Evolutionary conservation across 2,113 vertebrate genomes (phyloP), one percentile per base, ranked within the genome.

Genomic region (Columba janthina): DNA sequence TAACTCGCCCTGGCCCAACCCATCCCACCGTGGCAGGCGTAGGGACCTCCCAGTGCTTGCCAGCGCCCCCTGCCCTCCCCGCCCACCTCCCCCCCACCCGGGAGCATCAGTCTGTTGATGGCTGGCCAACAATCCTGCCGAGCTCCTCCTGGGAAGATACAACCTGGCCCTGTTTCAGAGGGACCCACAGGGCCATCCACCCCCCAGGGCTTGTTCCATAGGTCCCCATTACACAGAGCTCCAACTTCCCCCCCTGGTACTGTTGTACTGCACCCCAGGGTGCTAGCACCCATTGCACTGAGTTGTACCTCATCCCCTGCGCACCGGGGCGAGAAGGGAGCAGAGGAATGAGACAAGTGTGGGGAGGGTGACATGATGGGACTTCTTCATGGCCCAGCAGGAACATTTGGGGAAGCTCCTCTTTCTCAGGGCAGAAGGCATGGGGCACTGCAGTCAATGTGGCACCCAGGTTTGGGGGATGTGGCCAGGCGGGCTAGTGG

Each of bases 321-420:
- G 21, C 16, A 4, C 12, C 9, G 6, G 12, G 12, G 12, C 0
- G 5, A 34, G 50, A n/a, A 80, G 44, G 10, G 21, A 90, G 18
- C 11, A 0, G 17, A 31, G 42, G 40, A 9, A 26, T 76, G 48
- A 44, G 31, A 54, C 20, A 48, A 25, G n/a, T 0, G 0, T 50
- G 12, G 5, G 51, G 38, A 19, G 21, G 67, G 14, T 29, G 19
- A 46, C 44, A 19, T 46, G 44, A 31, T 2, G 5, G 38, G 14
- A 42, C 7, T 82, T 56, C 38, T 71, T 5, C 14, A 2, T 5
- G 38, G 25, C 21, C 29, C 48, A 66, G 17, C n/a, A 74, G 44
- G 58, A 44, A 6, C 10, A 0, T 67, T 28, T 67, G 32, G 48
- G 26, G 38, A 46, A 71, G 42, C 12, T 88, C 14, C 11, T 7